Percentiles rank a stretch among this genome's conserved stretches.
Conservation (phyloP, 2,888 invertebrate species). For the Pimpla rufipes region DNA sequence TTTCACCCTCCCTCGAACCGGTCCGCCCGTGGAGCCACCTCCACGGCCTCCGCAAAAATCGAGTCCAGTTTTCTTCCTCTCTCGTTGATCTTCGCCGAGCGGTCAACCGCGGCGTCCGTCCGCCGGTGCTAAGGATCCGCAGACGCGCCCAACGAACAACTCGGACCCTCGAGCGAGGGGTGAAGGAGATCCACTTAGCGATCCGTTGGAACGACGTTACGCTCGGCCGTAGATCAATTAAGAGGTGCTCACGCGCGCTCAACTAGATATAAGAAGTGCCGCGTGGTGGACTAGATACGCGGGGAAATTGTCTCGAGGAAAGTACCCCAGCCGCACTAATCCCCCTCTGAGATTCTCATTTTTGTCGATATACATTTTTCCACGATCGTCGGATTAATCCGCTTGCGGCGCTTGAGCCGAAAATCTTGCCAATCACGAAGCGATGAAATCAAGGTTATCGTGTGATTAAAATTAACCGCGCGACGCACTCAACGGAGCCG, state of each 20-base stretch:
- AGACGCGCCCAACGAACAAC: neutral
- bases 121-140: constrained; percentile 12
- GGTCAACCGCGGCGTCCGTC: constrained; percentile 44
- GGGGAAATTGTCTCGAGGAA: too few species aligned
- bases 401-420: too few species aligned
- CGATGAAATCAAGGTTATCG: too few species aligned
- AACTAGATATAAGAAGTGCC: constrained; percentile 52
- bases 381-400: too few species aligned
- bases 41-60: constrained; percentile 71
- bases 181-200: constrained; percentile 57
- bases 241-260: constrained; percentile 68
- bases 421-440: too few species aligned
- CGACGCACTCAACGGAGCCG: too few species aligned
- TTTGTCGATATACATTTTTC: too few species aligned
- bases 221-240: constrained; percentile 84
- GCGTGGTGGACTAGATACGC: constrained; percentile 13
- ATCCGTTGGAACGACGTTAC: constrained; percentile 76
- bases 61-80: constrained; percentile 72
- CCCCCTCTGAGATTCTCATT: too few species aligned
- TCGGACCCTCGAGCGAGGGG: neutral
- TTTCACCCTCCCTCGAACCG: constrained; percentile 33
- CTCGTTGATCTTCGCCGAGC: constrained; percentile 78
- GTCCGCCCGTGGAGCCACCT: neutral
- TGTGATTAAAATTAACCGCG: too few species aligned
- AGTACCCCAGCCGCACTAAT: too few species aligned